Base-by-base conservation (phyloP, 2,797 vertebrate species). In the Scomberomorus guttatus region DNA sequence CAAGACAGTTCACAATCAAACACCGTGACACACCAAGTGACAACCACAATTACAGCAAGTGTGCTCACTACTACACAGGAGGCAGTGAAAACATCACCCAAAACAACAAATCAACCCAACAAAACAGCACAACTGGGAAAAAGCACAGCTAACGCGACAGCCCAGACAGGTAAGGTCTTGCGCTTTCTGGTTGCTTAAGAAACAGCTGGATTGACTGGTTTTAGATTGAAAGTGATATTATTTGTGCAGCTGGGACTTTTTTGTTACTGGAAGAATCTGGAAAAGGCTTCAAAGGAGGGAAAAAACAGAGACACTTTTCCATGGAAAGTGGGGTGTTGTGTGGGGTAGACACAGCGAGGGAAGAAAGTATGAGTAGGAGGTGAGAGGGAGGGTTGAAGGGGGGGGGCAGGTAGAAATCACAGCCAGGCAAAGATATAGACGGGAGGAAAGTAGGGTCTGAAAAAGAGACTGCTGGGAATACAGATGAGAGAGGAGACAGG, bases 211-310 rank as follows among this genome's bases (percentile, higher is more conserved):
- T 50, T 20, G 18, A 18, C 46, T 25, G 15, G 22, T 27, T 55
- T 55, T 55, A 14, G 65, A 77, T 67, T 77, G 66, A n/a, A 75
- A 86, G 72, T 79, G 75, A 72, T 89, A 85, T 85, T 92, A 86
- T 94, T 94, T 93, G 60, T 89, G 77, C 93, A 94, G 93, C 91
- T 94, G 92, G 82, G 57, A 79, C 64, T 42, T 86, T 83, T 39
- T 85, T 82, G 79, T 90, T 86, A 90, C 81, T 87, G 87, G 87
- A 89, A 86, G 60, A 80, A 83, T 81, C 77, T 87, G 72, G 42
- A 89, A 75, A 81, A 29, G 68, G 62, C 82, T 93, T 89, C 88
- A 91, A 91, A 93, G 83, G 76, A 72, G 77, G 79, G 84, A 68
- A 85, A 84, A 89, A 78, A 46, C 42, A 67, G 75, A 86, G 64